Base-by-base conservation (phyloP, 53 echinoderm and acorn worm genomes). In the Patiria pectinifera region DNA sequence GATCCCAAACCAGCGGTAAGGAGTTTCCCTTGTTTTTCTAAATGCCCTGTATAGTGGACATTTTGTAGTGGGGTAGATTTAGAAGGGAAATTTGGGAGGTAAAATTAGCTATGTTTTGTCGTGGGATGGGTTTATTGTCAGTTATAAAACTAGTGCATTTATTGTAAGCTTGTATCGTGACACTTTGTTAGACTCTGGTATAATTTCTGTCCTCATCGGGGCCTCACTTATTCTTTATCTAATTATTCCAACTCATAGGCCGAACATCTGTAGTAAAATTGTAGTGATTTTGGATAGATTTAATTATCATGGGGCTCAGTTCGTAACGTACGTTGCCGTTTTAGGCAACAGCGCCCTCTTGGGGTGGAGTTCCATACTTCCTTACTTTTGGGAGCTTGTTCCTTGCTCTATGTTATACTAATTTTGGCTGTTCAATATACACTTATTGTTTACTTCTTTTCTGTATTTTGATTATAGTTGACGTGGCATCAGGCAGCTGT, bases 401-500 rank as follows among this genome's bases (percentile, higher is more conserved):
- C 12, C 12, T 8, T 60, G 60, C 60, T 60, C 9, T 60, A 12
- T 35, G 69, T 14, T 69, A 69, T 69, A 69, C 21, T 74, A 74
- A 24, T 12, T 74, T 74, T 74, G 9, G 74, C 24, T 74, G 74
- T 74, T n/a, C 24, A 23, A 1, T 74, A 74, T 74, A n/a, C 24
- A 74, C 10, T 4, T 80, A 80, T 47, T 80, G 80, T 80, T 79
- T 80, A 48, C 16, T 80, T 48, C 11, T 80, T 80, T 16, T 80
- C 47, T 48, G 48, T 80, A 48, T 82, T 82, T 82, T 82, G 4
- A 82, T 59, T 6, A 82, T 23, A 82, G 82, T 82, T 82, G 82
- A 82, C 82, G 59, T 82, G 82, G 23, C 82, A 82, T 21, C 59
- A 82, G 82, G 59, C 82, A 59, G 59, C 53, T 82, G 82, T 80